Evolutionary conservation across 1,140 invertebrate genomes (phyloP).

Genomic region (Drosophila jambulina): DNA sequence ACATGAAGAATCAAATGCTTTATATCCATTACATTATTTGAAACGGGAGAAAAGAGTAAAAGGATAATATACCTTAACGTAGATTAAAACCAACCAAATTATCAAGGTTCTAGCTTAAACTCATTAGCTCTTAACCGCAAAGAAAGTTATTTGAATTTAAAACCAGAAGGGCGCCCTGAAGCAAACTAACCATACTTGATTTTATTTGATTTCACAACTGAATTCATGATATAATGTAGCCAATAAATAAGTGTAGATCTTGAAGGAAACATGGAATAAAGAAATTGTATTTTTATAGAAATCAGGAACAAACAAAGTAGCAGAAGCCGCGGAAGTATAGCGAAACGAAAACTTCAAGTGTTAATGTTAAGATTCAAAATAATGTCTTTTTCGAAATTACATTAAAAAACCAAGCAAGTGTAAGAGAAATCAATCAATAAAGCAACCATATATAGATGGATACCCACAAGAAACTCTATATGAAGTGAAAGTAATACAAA

Average conservation of each 20-base stretch:
- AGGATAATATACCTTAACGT: conserved; percentile 68
- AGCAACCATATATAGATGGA: conserved; percentile 27
- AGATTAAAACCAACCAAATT: conserved; percentile 72
- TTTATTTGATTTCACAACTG: conserved; percentile 38
- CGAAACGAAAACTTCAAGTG: conserved; percentile 36
- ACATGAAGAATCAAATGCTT: conserved; percentile 70
- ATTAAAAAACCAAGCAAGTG: conserved; percentile 30
- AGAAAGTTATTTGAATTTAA: conserved; percentile 65
- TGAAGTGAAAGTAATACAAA: conserved; percentile 29
- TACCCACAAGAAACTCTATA: conserved; percentile 29
- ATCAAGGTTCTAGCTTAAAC: conserved; percentile 76
- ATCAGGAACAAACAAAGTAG: conserved; percentile 16
- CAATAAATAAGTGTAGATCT: conserved; percentile 54
- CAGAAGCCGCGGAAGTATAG: conserved; percentile 34
- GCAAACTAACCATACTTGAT: conserved; percentile 29
- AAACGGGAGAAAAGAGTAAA: conserved; percentile 28
- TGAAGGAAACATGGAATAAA: conserved; percentile 60
- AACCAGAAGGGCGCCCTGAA: conserved; percentile 39
- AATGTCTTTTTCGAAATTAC: conserved; percentile 43
- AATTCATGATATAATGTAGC: conserved; percentile 48
- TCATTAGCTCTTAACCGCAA: conserved; percentile 44
- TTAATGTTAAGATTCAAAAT: conserved; percentile 49
- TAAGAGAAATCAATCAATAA: conserved; percentile 50
- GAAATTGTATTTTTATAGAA: conserved; percentile 71
- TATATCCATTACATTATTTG: conserved; percentile 59